Evolutionary conservation across 2,888 invertebrate species (phyloP).

Genomic region (Diachrysia chrysitis): DNA sequence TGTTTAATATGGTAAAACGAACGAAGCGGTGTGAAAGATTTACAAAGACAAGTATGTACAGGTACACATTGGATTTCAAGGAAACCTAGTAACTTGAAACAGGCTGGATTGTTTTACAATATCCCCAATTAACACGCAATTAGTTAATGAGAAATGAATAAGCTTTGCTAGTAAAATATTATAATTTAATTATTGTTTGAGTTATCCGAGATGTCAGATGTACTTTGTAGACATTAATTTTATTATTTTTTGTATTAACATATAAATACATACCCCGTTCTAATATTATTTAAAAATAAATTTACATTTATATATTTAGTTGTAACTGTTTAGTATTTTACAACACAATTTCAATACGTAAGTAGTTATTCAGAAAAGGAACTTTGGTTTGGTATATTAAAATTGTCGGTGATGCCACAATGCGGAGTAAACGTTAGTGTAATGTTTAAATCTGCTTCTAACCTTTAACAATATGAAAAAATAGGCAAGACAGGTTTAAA

Average conservation of each 20-base stretch:
- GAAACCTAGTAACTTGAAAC: conserved; percentile 45
- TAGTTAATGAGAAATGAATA: conserved; percentile 17
- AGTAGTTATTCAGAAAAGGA: conserved; percentile 56
- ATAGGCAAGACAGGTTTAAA: background rate
- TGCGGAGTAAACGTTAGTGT: background rate
- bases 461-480: background rate
- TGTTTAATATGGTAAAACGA: conserved; percentile 29
- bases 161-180: conserved; percentile 25
- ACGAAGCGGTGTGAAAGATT: conserved; percentile 55
- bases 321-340: conserved; percentile 23
- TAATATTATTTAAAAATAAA: conserved; percentile 31
- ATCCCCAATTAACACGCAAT: conserved; percentile 19
- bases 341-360: conserved; percentile 18
- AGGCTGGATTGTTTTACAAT: conserved; percentile 60
- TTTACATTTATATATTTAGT: conserved; percentile 23
- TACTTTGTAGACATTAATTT: background rate
- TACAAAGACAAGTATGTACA: conserved; percentile 22
- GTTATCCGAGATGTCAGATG: conserved; percentile 36
- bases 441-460: background rate
- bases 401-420: conserved; percentile 16
- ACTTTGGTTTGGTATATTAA: conserved; percentile 53
- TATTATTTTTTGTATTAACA: conserved; percentile 19
- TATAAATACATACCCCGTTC: conserved; percentile 26
- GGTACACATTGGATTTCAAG: conserved; percentile 28
- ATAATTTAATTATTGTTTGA: conserved; percentile 30